These are phyloP conservation scores for Acleris holmiana DNA, from an alignment of 2,888 invertebrate species.

Conservation along the genomic window DNA sequence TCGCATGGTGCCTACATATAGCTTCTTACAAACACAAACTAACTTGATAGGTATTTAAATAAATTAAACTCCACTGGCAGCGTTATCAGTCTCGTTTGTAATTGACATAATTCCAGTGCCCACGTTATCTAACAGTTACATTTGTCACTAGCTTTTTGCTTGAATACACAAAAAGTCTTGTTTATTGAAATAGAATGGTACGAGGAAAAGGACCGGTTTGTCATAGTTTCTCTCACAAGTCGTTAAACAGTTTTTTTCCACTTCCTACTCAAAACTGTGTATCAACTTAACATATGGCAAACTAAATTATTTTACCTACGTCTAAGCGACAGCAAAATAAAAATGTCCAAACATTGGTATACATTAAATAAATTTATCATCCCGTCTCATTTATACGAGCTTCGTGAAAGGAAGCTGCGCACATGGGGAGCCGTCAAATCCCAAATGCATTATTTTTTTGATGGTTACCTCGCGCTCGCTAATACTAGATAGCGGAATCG, in stretches of 20 bases:
- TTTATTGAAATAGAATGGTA: constrained; percentile 59
- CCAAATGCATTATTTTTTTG: constrained; percentile 83
- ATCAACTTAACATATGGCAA: constrained; percentile 80
- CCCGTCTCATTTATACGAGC: constrained; percentile 74
- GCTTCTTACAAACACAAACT: background rate
- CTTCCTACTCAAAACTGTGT: constrained; percentile 77
- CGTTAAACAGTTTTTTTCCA: constrained; percentile 80
- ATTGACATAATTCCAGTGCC: constrained; percentile 54
- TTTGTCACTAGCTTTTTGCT: constrained; percentile 59
- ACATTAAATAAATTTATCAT: constrained; percentile 84
- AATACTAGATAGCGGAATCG: constrained; percentile 81
- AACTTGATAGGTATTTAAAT: constrained; percentile 27
- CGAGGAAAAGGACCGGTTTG: constrained; percentile 64
- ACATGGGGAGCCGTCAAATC: constrained; percentile 82
- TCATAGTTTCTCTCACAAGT: constrained; percentile 76
- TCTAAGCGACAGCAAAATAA: constrained; percentile 82
- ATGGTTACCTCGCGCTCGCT: constrained; percentile 75
- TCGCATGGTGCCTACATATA: background rate
- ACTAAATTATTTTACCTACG: constrained; percentile 83
- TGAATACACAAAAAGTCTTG: constrained; percentile 50
- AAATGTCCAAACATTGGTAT: constrained; percentile 85
- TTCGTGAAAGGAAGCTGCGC: constrained; percentile 80
- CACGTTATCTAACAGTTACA: constrained; percentile 52
- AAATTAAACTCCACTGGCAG: constrained; percentile 39
- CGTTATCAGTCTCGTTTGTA: constrained; percentile 39